Conservation (phyloP, 2,797 vertebrate genomes). For the Sorex maritimensis region DNA sequence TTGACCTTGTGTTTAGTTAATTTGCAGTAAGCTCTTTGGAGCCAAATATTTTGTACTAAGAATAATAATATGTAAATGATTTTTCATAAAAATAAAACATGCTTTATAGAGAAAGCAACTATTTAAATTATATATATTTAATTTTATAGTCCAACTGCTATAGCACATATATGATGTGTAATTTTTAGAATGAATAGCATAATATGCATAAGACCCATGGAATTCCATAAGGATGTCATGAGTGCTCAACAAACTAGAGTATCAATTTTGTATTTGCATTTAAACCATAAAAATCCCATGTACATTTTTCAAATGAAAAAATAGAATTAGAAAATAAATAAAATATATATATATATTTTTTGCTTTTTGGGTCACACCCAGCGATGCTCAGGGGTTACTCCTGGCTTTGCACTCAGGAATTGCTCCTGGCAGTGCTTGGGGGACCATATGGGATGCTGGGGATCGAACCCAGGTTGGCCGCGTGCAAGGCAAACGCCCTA, state of each 20-base stretch:
- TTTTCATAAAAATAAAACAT: neutral
- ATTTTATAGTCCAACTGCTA: neutral
- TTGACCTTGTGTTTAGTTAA: neutral
- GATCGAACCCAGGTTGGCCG: too few relatives aligned
- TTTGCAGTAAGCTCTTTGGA: neutral
- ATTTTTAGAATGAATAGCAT: neutral
- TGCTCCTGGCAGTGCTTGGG: too few relatives aligned
- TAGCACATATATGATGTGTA: neutral
- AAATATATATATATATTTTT: too few relatives aligned
- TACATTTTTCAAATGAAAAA: too few relatives aligned
- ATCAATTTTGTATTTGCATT: conserved; percentile 18
- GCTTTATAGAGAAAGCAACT: conserved; percentile 23
- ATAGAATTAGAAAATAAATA: too few relatives aligned
- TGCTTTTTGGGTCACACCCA: too few relatives aligned
- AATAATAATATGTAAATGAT: too few relatives aligned
- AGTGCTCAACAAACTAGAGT: neutral
- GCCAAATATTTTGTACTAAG: neutral
- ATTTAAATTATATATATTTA: neutral
- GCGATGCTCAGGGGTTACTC: too few relatives aligned
- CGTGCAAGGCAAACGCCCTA: too few relatives aligned
- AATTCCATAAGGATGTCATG: neutral
- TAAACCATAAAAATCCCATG: neutral
- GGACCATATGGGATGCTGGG: too few relatives aligned
- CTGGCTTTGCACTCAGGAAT: too few relatives aligned
- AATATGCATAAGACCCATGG: neutral